Evolutionary conservation across 1,140 invertebrate genomes (phyloP), one percentile per base, ranked within the genome.

Genomic region (Phortica variegata): DNA sequence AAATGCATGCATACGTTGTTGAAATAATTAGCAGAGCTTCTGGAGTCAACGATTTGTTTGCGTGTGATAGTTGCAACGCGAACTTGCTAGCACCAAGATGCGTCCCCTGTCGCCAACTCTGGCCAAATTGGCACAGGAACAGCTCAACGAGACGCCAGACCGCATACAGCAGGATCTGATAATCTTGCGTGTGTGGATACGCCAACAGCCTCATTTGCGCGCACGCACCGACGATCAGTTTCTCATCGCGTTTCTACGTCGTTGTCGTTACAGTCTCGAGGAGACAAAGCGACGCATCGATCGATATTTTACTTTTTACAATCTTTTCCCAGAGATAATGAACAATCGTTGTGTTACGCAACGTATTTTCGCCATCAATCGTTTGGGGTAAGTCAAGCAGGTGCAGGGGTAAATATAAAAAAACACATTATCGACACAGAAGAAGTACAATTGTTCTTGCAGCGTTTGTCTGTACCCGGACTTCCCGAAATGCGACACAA

Each of bases 241-340:
- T 65, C 46, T 87, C 5, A 61, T 84, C 20, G 79, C 78, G 21
- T 85, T 85, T 61, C 72, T 88, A 20, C 77, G 85, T 2, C 81
- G 84, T 15, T 83, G 82, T 55, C 86, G 87, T 58, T 86, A 83
- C 59, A 87, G 84, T 55, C 65, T 87, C 50, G 83, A 86, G 71
- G 77, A 79, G 57, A 82, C 82, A 1, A 87, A 86, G 65, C 75
- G 82, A 47, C 84, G 84, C 58, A 57, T 87, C 5, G 85, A 87
- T 52, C 79, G 81, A 59, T 85, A 79, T 63, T 85, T 84, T 50
- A 82, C 82, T 3, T 75, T 85, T 46, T 78, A 79, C 58, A 77
- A 78, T 3, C 58, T 80, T 2, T 75, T 82, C 13, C 84, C 85
- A 2, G 84, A 87, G 48, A 73, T 82, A 23, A 77, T 74, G 54